Conservation (phyloP, 2,888 invertebrate genomes). For the Drosophila mercatorum region DNA sequence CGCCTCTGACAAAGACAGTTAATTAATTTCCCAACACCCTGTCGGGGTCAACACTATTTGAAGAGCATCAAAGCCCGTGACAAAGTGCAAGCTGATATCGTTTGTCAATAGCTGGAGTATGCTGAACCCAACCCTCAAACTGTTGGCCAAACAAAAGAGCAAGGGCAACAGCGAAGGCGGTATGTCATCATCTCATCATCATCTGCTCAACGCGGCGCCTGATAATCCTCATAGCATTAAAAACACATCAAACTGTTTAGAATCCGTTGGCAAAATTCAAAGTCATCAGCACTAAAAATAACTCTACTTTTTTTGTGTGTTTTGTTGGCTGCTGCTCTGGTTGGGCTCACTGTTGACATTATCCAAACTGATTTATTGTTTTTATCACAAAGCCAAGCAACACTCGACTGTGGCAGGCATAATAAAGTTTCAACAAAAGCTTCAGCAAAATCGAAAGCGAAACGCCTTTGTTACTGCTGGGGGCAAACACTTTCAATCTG, state of each 20-base stretch:
- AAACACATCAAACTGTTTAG: constrained; percentile 67
- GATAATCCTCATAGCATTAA: constrained; percentile 66
- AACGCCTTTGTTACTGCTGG: constrained; percentile 22
- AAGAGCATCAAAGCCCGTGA: constrained; percentile 14
- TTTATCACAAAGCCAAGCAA: constrained; percentile 60
- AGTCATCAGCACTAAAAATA: constrained; percentile 60
- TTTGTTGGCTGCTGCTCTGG: background rate
- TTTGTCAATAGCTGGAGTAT: constrained; percentile 54
- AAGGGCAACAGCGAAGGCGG: constrained; percentile 13
- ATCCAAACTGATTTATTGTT: constrained; percentile 74
- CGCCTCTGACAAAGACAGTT: constrained; percentile 48
- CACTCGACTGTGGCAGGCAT: constrained; percentile 58
- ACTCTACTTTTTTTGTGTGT: constrained; percentile 29
- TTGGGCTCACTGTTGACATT: constrained; percentile 57
- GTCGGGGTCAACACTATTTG: constrained; percentile 57
- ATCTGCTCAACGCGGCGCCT: constrained; percentile 15
- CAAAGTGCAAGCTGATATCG: constrained; percentile 40
- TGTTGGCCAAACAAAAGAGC: background rate
- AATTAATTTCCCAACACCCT: constrained; percentile 66
- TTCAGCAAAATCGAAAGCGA: background rate
- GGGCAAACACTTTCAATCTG: constrained; percentile 17
- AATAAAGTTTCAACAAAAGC: constrained; percentile 46
- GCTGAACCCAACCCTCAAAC: background rate
- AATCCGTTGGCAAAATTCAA: constrained; percentile 38
- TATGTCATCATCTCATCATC: constrained; percentile 28